Evolutionary conservation across 2,888 invertebrate genomes (phyloP).

Genomic region (Crocallis elinguaria): DNA sequence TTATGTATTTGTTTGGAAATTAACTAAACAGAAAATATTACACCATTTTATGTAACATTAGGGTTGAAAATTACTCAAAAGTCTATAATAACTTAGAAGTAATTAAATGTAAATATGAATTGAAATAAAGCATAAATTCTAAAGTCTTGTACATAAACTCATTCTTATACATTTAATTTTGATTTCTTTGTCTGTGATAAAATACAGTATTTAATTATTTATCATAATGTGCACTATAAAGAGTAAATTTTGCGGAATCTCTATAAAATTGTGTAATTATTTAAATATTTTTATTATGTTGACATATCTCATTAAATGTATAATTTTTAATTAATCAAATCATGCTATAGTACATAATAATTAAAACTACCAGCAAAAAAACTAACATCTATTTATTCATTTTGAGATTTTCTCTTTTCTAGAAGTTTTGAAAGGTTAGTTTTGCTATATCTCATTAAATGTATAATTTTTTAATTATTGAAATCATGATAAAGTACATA

Average conservation of each 20-base stretch:
- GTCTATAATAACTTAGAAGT: constrained; percentile 48
- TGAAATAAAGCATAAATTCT: constrained; percentile 78
- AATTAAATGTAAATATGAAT: constrained; percentile 68
- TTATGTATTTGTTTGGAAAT: constrained; percentile 10
- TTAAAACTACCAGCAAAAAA: no score
- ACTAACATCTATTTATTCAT: no score
- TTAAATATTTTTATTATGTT: no score
- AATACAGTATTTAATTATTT: constrained; percentile 50
- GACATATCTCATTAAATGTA: no score
- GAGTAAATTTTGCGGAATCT: constrained; percentile 18
- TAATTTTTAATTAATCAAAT: background rate
- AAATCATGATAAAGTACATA: constrained; percentile 9
- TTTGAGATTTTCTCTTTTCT: no score
- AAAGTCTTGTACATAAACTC: constrained; percentile 76
- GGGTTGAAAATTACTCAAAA: constrained; percentile 37
- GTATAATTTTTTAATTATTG: background rate
- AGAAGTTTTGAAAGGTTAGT: no score
- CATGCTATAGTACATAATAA: constrained; percentile 10
- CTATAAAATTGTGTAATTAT: constrained; percentile 13
- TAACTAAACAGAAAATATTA: background rate
- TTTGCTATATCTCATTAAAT: no score
- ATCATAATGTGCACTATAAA: constrained; percentile 44
- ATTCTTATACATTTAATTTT: constrained; percentile 51
- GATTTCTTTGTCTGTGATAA: constrained; percentile 72
- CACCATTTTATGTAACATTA: constrained; percentile 7